These are phyloP conservation scores for Popillia japonica DNA, from an alignment of 1,140 invertebrate genomes.

Conservation along the genomic window DNA sequence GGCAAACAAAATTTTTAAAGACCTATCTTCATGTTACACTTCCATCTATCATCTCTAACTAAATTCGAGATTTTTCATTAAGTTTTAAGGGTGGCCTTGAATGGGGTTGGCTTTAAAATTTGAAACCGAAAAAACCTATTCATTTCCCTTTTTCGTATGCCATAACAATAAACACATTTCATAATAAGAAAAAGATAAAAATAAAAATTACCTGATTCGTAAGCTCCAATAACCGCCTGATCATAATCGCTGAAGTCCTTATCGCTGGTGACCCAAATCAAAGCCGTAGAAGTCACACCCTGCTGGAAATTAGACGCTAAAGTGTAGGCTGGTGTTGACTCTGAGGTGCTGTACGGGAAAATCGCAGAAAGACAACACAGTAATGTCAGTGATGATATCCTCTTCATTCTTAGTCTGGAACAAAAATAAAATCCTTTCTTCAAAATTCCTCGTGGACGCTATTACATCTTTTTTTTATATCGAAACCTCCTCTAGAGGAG, in stretches of 20 bases:
- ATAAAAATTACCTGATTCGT: constrained; percentile 50
- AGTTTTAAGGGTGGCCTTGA: too few species aligned
- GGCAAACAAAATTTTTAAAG: too few species aligned
- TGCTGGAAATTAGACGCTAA: constrained; percentile 59
- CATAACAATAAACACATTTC: too few species aligned
- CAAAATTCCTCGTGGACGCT: too few species aligned
- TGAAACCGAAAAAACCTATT: too few species aligned
- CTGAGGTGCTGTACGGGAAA: constrained; percentile 3
- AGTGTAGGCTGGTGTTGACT: constrained; percentile 11
- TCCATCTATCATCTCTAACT: too few species aligned
- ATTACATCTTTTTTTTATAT: too few species aligned
- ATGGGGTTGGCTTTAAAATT: too few species aligned
- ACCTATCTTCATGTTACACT: too few species aligned
- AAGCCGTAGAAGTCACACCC: constrained; percentile 60
- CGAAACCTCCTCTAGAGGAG: too few species aligned
- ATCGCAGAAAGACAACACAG: neutral
- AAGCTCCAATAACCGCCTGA: constrained; percentile 59
- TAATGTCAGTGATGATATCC: constrained; percentile 12
- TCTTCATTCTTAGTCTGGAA: constrained; percentile 34
- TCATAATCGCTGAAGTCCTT: constrained; percentile 50
- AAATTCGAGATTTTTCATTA: too few species aligned
- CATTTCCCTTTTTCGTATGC: neutral
- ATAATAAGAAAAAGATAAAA: too few species aligned
- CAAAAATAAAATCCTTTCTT: neutral
- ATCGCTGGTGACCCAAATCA: constrained; percentile 58